Evolutionary conservation across 1,140 invertebrate genomes (phyloP).

Genomic region (Bradysia coprophila): DNA sequence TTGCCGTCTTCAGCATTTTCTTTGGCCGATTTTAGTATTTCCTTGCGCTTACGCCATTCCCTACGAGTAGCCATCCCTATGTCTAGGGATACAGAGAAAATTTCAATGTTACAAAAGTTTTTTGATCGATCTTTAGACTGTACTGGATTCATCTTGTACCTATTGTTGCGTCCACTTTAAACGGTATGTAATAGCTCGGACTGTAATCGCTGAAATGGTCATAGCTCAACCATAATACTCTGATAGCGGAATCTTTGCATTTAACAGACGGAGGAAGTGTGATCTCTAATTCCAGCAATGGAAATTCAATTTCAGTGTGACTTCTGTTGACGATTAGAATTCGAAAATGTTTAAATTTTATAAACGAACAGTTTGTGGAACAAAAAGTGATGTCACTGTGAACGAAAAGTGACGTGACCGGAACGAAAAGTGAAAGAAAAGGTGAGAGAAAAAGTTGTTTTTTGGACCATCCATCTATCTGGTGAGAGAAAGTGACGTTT

Average conservation of each 20-base stretch:
- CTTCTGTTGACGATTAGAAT: background rate
- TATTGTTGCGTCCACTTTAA: conserved; percentile 9
- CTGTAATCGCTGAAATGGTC: conserved; percentile 34
- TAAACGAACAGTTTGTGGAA: no score
- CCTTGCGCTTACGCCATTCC: conserved; percentile 22
- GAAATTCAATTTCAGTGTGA: conserved; percentile 32
- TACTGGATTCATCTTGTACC: no score
- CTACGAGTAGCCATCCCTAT: conserved; percentile 19
- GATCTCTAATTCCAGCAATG: conserved; percentile 31
- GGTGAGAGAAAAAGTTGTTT: no score
- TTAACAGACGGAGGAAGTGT: conserved; percentile 32
- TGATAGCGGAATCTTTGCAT: conserved; percentile 31
- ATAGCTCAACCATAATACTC: conserved; percentile 36
- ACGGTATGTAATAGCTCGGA: conserved; percentile 19
- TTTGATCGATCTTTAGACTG: conserved; percentile 10
- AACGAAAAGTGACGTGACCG: background rate
- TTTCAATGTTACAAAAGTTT: no score
- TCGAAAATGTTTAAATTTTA: background rate
- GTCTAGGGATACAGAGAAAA: no score
- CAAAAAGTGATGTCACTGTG: background rate
- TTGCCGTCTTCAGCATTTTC: conserved; percentile 13
- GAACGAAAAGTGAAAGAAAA: background rate
- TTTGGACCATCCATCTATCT: no score
- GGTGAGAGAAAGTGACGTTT: no score
- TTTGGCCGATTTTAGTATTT: conserved; percentile 16